Percentiles rank a stretch among this genome's conserved stretches.
Evolutionary conservation across 2,888 invertebrate genomes (phyloP).

Genomic region (Andricus quercusramuli): DNA sequence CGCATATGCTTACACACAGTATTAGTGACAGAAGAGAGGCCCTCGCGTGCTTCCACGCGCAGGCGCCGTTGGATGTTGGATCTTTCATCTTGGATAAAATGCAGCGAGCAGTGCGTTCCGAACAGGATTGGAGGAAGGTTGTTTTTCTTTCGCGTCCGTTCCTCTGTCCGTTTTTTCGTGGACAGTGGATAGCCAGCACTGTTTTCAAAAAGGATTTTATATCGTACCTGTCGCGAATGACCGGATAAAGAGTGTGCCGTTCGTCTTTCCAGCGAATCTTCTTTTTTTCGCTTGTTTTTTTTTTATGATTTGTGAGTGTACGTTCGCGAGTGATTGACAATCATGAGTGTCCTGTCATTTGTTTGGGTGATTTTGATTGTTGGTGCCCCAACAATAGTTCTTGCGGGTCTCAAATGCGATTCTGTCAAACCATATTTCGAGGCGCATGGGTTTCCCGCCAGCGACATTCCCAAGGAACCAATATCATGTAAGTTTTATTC

Average conservation of each 20-base stretch:
- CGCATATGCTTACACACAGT: not conserved
- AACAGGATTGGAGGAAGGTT: constrained; percentile 59
- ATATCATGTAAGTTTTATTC: constrained; percentile 78
- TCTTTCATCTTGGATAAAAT: constrained; percentile 40
- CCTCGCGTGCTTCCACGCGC: constrained; percentile 57
- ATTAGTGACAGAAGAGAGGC: not conserved
- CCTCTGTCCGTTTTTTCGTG: constrained; percentile 43
- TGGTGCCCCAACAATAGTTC: constrained; percentile 61
- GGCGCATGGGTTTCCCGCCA: constrained; percentile 79
- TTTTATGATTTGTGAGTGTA: constrained; percentile 52
- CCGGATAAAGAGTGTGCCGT: constrained; percentile 47
- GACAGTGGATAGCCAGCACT: constrained; percentile 6
- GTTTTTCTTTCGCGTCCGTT: constrained; percentile 45
- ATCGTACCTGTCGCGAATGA: constrained; percentile 49
- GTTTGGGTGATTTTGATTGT: constrained; percentile 68
- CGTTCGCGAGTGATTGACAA: constrained; percentile 53
- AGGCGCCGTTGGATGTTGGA: constrained; percentile 45
- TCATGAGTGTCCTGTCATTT: constrained; percentile 65
- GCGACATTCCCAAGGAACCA: constrained; percentile 80
- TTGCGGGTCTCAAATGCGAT: constrained; percentile 77
- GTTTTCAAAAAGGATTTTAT: not conserved
- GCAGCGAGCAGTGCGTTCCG: constrained; percentile 62
- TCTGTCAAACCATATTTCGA: constrained; percentile 79
- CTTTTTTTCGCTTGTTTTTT: constrained; percentile 42
- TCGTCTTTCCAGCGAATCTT: constrained; percentile 41